Conservation (phyloP, 2,797 vertebrate genomes). For the Diplodus sargus region DNA sequence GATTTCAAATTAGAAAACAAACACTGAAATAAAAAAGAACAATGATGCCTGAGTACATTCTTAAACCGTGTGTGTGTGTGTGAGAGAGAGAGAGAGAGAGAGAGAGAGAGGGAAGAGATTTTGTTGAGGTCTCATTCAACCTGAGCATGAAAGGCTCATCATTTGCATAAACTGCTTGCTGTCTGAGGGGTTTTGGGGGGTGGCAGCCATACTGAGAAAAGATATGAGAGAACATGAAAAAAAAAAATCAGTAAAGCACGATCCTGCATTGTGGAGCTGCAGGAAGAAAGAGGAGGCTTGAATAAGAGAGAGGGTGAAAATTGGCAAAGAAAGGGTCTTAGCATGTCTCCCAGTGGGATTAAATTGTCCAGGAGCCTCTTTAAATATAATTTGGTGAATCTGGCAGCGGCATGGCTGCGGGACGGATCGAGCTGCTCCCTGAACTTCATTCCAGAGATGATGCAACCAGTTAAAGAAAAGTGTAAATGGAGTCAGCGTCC, state of each 20-base stretch:
- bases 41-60: slow-evolving; percentile 58
- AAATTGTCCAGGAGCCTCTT: slow-evolving; percentile 91
- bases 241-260: slow-evolving; percentile 75
- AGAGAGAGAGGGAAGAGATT: slow-evolving; percentile 41
- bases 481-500: slow-evolving; percentile 12
- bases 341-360: slow-evolving; percentile 88
- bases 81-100: neutral
- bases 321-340: slow-evolving; percentile 86
- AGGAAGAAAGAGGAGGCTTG: slow-evolving; percentile 80
- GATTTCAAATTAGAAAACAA: slow-evolving; percentile 42
- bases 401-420: slow-evolving; percentile 85
- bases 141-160: slow-evolving; percentile 87
- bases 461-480: slow-evolving; percentile 51
- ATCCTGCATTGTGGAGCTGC: slow-evolving; percentile 79
- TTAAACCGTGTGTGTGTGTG: slow-evolving; percentile 37
- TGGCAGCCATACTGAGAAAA: slow-evolving; percentile 78
- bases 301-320: slow-evolving; percentile 78
- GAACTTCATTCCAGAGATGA: slow-evolving; percentile 67
- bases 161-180: slow-evolving; percentile 93
- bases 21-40: slow-evolving; percentile 65
- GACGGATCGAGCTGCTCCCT: slow-evolving; percentile 49
- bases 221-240: slow-evolving; percentile 83
- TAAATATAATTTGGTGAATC: slow-evolving; percentile 86
- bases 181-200: slow-evolving; percentile 80
- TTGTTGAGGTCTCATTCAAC: slow-evolving; percentile 91